Percentiles rank a stretch among this genome's conserved stretches.
Conservation (phyloP, 2,113 vertebrate genomes). For the Sisor rabdophorus region DNA sequence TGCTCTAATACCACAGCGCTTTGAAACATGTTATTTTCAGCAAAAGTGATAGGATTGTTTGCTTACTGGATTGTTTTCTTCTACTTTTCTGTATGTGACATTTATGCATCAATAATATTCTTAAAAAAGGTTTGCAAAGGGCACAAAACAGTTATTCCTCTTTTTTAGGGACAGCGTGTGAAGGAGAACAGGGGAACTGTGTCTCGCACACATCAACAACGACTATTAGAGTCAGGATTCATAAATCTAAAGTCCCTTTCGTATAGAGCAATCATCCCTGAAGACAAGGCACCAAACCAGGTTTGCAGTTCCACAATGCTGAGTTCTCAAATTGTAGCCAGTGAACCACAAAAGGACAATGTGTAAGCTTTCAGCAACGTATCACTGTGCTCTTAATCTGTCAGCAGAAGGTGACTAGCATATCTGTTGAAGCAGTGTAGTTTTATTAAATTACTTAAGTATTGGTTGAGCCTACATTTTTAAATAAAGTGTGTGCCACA, state of each 20-base stretch:
- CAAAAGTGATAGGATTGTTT: neutral
- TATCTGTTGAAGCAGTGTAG: neutral
- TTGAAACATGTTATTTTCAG: neutral
- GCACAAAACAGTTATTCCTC: neutral
- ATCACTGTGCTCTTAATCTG: neutral
- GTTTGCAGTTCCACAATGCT: neutral
- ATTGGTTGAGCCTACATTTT: neutral
- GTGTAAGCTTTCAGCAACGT: neutral
- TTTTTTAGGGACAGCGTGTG: neutral
- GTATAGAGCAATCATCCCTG: neutral
- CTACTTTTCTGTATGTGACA: neutral
- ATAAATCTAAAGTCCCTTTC: conserved; percentile 11
- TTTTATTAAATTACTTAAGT: neutral
- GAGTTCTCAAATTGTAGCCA: neutral
- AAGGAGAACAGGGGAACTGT: neutral
- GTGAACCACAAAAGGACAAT: conserved; percentile 10
- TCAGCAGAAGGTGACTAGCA: neutral
- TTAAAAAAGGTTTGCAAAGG: neutral
- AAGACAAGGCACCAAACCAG: neutral
- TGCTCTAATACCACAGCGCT: neutral
- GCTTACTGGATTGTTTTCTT: neutral
- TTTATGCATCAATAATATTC: conserved; percentile 6
- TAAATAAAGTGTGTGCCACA: no score
- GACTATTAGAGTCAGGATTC: neutral
- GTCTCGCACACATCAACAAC: neutral